A percentile compares a stretch with the other conserved stretches of the same genome.
Evolutionary conservation across 2,797 vertebrate species (phyloP).

Genomic region (Sphenopsis melanotis): DNA sequence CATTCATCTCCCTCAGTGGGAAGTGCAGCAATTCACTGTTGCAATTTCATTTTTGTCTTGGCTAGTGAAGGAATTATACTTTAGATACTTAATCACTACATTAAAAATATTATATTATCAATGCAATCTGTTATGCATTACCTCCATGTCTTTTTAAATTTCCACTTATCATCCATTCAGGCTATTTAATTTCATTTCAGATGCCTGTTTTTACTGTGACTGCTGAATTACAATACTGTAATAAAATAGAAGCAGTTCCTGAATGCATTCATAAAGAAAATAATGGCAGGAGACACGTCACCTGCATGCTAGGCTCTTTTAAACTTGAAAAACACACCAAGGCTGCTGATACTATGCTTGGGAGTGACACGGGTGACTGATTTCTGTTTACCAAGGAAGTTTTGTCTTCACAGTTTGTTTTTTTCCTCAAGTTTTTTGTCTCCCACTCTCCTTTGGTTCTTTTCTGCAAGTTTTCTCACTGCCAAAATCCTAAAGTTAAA

Average conservation of each 20-base stretch:
- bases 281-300: background rate
- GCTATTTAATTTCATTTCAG: conserved; percentile 14
- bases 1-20: background rate
- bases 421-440: background rate
- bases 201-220: background rate
- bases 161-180: background rate
- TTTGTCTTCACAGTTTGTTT: background rate
- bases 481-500: background rate
- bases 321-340: background rate
- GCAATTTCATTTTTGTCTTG: conserved; percentile 16
- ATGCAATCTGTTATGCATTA: background rate
- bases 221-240: background rate
- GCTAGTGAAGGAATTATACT: background rate
- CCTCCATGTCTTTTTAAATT: background rate
- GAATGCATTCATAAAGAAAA: background rate
- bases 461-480: background rate
- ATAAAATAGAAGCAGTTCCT: background rate
- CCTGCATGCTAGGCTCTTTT: background rate
- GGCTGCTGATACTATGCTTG: background rate
- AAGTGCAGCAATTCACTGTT: background rate
- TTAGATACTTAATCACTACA: background rate
- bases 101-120: conserved; percentile 9
- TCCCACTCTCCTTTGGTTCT: background rate
- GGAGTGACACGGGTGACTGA: background rate
- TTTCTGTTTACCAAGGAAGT: background rate